These are phyloP conservation scores for Cryptosula pallasiana DNA, from an alignment of 2,888 invertebrate species.

Conservation along the genomic window DNA sequence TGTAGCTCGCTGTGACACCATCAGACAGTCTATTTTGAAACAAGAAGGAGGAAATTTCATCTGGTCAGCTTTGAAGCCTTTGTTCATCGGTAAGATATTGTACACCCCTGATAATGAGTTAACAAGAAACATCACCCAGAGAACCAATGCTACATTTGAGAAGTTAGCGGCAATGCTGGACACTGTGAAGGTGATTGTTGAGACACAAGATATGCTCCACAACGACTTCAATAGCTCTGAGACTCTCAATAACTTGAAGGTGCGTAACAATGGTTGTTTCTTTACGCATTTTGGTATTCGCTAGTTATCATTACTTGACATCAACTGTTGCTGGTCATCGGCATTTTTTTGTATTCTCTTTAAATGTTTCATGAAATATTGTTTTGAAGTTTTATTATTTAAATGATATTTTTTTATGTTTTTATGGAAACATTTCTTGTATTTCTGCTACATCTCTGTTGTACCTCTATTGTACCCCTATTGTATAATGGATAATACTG, in stretches of 20 bases:
- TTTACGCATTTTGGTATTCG: no score
- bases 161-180: constrained; percentile 29
- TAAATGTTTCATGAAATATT: no score
- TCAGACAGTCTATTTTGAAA: constrained; percentile 35
- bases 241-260: background rate
- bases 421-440: no score
- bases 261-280: no score
- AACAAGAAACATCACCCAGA: constrained; percentile 38
- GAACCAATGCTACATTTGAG: constrained; percentile 31
- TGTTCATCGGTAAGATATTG: constrained; percentile 51
- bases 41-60: constrained; percentile 42
- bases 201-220: background rate
- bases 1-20: constrained; percentile 32
- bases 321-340: no score
- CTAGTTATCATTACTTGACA: no score
- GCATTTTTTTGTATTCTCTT: no score
- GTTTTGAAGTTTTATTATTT: no score
- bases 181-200: constrained; percentile 29
- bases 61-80: constrained; percentile 53
- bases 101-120: constrained; percentile 47
- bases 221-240: background rate
- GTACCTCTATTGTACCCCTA: no score
- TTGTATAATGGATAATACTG: no score
- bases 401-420: no score
- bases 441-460: no score